Evolutionary conservation across 1,140 invertebrate genomes (phyloP).

Genomic region (Elysia chlorotica): DNA sequence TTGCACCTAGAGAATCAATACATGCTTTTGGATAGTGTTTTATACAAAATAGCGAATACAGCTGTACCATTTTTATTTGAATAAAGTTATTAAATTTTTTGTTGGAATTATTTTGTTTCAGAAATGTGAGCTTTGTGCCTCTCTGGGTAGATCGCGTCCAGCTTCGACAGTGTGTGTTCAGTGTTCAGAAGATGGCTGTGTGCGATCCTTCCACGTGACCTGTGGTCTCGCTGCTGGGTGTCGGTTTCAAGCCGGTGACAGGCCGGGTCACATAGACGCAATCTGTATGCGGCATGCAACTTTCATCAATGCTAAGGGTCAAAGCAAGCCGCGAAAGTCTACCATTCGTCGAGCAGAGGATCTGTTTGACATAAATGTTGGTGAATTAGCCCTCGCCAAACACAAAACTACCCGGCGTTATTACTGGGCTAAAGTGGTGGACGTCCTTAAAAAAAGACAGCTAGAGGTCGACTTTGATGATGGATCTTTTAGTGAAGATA

Average conservation of each 20-base stretch:
- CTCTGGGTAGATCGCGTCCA: no score
- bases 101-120: no score
- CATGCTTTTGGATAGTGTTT: no score
- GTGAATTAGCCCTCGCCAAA: slow-evolving; percentile 68
- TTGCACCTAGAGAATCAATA: no score
- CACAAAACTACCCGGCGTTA: slow-evolving; percentile 71
- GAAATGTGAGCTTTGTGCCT: slow-evolving; percentile 49
- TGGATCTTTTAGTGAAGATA: slow-evolving; percentile 70
- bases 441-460: slow-evolving; percentile 64
- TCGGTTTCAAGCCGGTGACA: slow-evolving; percentile 61
- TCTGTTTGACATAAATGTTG: slow-evolving; percentile 47
- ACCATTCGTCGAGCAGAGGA: slow-evolving; percentile 26
- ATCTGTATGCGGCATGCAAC: slow-evolving; percentile 62
- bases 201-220: slow-evolving; percentile 64
- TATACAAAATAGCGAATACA: no score
- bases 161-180: slow-evolving; percentile 58
- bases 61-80: no score
- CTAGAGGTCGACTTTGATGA: slow-evolving; percentile 73
- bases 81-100: no score
- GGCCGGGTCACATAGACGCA: slow-evolving; percentile 63
- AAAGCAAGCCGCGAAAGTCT: no score
- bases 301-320: slow-evolving; percentile 26
- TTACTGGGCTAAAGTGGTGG: slow-evolving; percentile 67
- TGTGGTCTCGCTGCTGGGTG: slow-evolving; percentile 64
- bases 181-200: slow-evolving; percentile 62